Conservation (phyloP, 2,888 invertebrate genomes). For the Patella caerulea region DNA sequence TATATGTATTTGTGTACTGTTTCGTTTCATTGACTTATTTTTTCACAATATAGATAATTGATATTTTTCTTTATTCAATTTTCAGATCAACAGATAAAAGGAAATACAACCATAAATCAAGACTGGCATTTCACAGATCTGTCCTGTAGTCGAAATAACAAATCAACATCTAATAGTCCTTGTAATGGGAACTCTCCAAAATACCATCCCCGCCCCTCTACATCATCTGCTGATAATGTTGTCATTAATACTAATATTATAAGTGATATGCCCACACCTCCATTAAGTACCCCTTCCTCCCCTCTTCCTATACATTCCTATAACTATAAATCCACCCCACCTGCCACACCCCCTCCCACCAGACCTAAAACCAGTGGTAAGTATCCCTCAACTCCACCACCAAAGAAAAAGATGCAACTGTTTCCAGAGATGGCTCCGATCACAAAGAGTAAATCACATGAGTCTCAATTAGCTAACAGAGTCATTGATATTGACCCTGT, state of each 20-base stretch:
- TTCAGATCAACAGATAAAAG: conserved; percentile 77
- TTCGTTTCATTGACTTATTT: conserved; percentile 8
- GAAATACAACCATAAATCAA: conserved; percentile 73
- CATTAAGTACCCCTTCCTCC: conserved; percentile 68
- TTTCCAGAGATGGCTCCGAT: conserved; percentile 76
- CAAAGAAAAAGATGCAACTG: conserved; percentile 78
- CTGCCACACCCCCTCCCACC: conserved; percentile 74
- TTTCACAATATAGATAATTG: background rate
- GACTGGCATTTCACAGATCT: conserved; percentile 89
- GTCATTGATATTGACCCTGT: conserved; percentile 73
- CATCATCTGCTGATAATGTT: conserved; percentile 60
- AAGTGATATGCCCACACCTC: conserved; percentile 71
- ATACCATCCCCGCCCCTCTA: conserved; percentile 56
- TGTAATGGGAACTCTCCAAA: conserved; percentile 52
- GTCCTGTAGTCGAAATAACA: conserved; percentile 33
- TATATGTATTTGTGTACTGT: background rate
- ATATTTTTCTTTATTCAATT: conserved; percentile 26
- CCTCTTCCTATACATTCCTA: conserved; percentile 55
- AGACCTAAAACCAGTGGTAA: conserved; percentile 74
- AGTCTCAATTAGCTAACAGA: conserved; percentile 85
- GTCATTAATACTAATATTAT: conserved; percentile 52
- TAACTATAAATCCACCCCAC: conserved; percentile 72
- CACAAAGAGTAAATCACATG: conserved; percentile 92
- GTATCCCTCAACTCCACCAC: conserved; percentile 87
- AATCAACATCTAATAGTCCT: conserved; percentile 68